These are phyloP conservation scores for Sarcophaga subvicina DNA, from an alignment of 2,888 invertebrate species.

Conservation along the genomic window DNA sequence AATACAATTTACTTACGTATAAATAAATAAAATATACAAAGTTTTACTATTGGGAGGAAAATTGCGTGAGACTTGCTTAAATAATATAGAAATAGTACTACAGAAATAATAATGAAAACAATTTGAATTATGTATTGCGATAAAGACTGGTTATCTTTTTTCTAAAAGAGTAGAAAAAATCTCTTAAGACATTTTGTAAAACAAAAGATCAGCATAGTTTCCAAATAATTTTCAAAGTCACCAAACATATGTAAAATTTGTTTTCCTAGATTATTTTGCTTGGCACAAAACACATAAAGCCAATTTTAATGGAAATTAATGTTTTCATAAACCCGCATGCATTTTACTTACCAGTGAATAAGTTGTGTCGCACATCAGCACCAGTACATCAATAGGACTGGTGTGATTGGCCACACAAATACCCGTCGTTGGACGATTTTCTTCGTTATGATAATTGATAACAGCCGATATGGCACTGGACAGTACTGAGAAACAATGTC, in stretches of 20 bases:
- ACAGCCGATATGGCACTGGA: conserved; percentile 95
- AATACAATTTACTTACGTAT: too few relatives aligned
- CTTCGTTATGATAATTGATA: conserved; percentile 92
- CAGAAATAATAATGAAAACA: neutral
- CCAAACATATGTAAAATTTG: neutral
- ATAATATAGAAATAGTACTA: too few relatives aligned
- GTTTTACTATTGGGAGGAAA: too few relatives aligned
- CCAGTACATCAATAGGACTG: conserved; percentile 98
- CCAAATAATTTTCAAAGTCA: conserved; percentile 1
- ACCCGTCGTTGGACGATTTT: conserved; percentile 90
- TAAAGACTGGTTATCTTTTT: too few relatives aligned
- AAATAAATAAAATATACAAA: too few relatives aligned
- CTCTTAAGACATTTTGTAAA: neutral
- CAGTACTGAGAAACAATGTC: conserved; percentile 96
- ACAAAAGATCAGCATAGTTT: neutral
- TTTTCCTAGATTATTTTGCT: neutral
- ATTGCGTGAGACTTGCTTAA: too few relatives aligned
- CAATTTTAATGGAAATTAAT: conserved; percentile 36
- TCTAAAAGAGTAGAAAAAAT: neutral
- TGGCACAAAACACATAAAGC: conserved; percentile 16
- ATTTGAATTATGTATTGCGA: neutral
- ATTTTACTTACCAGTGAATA: conserved; percentile 94
- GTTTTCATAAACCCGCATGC: conserved; percentile 1
- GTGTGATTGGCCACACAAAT: conserved; percentile 99
- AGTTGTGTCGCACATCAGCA: conserved; percentile 97